Base-by-base conservation (phyloP, 37 sponge, comb jelly and placozoan species). In the Beroe ovata region DNA sequence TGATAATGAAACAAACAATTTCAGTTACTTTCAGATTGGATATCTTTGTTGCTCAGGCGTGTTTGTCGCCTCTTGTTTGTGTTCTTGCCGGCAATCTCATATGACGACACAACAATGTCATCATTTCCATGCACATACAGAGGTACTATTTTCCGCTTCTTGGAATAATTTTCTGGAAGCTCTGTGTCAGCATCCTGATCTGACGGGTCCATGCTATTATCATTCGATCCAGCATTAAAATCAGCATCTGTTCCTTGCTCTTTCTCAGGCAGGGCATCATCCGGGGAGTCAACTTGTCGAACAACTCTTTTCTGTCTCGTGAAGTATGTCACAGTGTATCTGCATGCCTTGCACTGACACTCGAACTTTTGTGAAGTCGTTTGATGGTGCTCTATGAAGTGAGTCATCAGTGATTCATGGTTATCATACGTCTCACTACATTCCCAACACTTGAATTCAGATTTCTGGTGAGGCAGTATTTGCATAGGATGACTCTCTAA, bases 361-460 rank as follows among this genome's bases (percentile, higher is more conserved):
- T 47, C 54, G 11, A 47, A 47, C 54, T 47, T 47, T 11, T 47
- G 54, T 47, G 54, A 16, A 11, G 54, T 47, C 6, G 54, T 47
- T 47, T 47, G 54, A 11, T 47, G 54, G 11, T 47, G 54, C 54
- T 66, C 69, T 6, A 30, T 66, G 16, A 66, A 66, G 69, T 66
- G 69, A 18, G 69, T 18, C 18, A 66, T 32, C 35, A 66, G 25
- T 4, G 34, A 29, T 18, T 66, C 69, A 25, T 30, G 69, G 14
- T 34, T 30, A 11, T 66, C 69, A 66, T 30, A 66, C 69, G 14
- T 18, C 1, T 8, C 30, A 3, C 36, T 37, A 66, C 69, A 66
- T 37, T 66, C 69, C 69, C 69, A 66, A 18, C 69, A 66, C 35
- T 66, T 66, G 36, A 66, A 66, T 8, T 19, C 25, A 8, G 69